Evolutionary conservation across 1,140 invertebrate species (phyloP).

Genomic region (Drosophila athabasca): DNA sequence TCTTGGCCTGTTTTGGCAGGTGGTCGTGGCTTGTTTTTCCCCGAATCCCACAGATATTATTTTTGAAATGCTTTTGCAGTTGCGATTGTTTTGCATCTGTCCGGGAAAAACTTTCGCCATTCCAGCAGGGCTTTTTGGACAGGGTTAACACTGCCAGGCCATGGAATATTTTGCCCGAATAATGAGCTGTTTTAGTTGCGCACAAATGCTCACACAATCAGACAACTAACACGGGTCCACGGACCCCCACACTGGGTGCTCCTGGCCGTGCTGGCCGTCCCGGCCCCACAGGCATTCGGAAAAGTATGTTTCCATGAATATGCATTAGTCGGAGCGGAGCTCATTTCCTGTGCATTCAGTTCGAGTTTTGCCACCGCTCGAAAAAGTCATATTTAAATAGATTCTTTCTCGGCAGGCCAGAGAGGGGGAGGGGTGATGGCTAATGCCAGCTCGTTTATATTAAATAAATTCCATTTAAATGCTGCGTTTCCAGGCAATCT

Average conservation of each 20-base stretch:
- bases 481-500: constrained; percentile 31
- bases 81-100: constrained; percentile 24
- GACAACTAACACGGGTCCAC: constrained; percentile 25
- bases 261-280: background rate
- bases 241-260: background rate
- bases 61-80: constrained; percentile 9
- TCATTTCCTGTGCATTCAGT: constrained; percentile 47
- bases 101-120: background rate
- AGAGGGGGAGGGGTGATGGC: background rate
- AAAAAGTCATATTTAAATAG: constrained; percentile 45
- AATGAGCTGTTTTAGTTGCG: constrained; percentile 40
- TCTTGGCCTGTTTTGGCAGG: constrained; percentile 21
- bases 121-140: background rate
- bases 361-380: constrained; percentile 21
- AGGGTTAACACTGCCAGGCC: constrained; percentile 12
- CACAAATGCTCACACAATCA: constrained; percentile 42
- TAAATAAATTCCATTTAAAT: constrained; percentile 61
- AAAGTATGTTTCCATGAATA: constrained; percentile 52
- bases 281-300: background rate
- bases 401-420: constrained; percentile 17
- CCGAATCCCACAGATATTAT: constrained; percentile 24
- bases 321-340: constrained; percentile 30
- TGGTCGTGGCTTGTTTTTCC: constrained; percentile 20
- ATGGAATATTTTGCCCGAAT: constrained; percentile 29
- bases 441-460: constrained; percentile 41